Base-by-base conservation (phyloP, 2,888 invertebrate genomes). In the Scrobipalpa atriplicella region DNA sequence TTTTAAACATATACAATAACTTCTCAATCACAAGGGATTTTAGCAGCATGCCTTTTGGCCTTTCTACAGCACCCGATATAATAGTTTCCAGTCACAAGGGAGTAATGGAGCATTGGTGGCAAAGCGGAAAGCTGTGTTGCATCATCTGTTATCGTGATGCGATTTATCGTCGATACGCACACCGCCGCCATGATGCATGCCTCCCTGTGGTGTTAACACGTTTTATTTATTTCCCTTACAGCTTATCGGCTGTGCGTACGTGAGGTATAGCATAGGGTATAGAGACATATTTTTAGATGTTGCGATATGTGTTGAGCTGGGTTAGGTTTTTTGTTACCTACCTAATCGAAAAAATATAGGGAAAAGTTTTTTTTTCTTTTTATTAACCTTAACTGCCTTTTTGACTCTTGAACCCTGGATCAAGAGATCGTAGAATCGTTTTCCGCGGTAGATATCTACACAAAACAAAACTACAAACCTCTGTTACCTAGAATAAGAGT, bases 141-240 rank as follows among this genome's bases (percentile, higher is more conserved):
- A 52, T 64, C 67, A 67, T 65, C 43, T 60, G 62, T 67, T 67
- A 67, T 38, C 47, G 19, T 16, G 61, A 65, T 60, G 60, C 67
- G 63, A 67, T 65, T 36, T 62, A 56, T 62, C 65, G 64, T 36
- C 21, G 38, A 60, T 64, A 41, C 52, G 65, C 41, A 56, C 54
- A 21, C 16, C 52, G 58, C 60, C 39, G 54, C 1, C 65, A 56
- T 67, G 65, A 65, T 56, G 47, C 65, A 67, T 62, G 56, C 43
- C 65, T 11, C 66, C 65, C 21, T 56, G 52, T 13, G 63, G 16
- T 68, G 68, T 68, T 68, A 68, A 68, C 68, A 66, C 60, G 68
- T 56, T 65, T 65, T 68, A 66, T 66, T 68, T 68, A 68, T 68
- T 68, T 60, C 65, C 51, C 16, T 66, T 65, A 68, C 65, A 60